These are phyloP conservation scores for Chlamydotis undulata DNA, from an alignment of 2,113 vertebrate genomes.

Conservation along the genomic window DNA sequence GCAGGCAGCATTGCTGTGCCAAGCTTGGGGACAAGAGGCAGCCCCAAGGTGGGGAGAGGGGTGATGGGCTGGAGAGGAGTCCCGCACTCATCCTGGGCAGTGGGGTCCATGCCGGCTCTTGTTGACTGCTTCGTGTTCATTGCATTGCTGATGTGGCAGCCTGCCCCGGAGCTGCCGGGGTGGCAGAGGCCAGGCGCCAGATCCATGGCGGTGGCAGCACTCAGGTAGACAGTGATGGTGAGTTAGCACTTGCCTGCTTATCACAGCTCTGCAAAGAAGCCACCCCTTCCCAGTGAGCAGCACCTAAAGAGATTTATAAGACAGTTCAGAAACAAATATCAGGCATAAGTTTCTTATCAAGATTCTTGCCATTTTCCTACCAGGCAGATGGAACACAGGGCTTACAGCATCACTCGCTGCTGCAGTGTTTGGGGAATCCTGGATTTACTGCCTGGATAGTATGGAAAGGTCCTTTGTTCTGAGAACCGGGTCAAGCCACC, in stretches of 20 bases:
- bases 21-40: neutral
- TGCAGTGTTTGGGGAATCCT: neutral
- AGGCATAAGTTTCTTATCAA: neutral
- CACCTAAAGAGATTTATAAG: neutral
- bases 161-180: neutral
- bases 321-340: neutral
- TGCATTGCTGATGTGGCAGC: neutral
- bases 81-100: fast-evolving
- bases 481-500: neutral
- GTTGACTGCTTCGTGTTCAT: neutral
- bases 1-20: fast-evolving
- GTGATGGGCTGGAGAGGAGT: neutral
- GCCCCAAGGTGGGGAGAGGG: fast-evolving
- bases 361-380: neutral
- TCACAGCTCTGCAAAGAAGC: too few relatives aligned
- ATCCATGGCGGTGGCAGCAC: fast-evolving
- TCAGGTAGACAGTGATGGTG: fast-evolving
- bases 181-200: neutral
- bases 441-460: neutral
- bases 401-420: neutral
- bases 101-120: neutral
- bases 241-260: neutral
- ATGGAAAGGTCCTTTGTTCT: neutral
- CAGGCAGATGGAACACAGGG: neutral
- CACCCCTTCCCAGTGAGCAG: neutral